Evolutionary conservation across 2,888 invertebrate species (phyloP).

Genomic region (Yponomeuta malinellus): DNA sequence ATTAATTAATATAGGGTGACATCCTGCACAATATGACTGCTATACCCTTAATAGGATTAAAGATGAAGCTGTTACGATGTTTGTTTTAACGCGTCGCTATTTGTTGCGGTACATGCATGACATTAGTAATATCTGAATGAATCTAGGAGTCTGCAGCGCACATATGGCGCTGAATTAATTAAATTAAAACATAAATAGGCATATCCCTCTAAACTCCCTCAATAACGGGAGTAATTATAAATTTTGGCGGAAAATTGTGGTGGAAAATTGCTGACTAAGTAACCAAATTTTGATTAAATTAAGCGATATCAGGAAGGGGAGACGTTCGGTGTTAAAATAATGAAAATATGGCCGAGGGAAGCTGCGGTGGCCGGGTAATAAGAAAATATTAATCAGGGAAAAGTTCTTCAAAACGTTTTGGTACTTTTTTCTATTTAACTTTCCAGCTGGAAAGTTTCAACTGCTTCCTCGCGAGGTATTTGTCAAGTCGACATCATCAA

Average conservation of each 20-base stretch:
- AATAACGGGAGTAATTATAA: slow-evolving; percentile 40
- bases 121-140: neutral
- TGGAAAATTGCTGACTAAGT: slow-evolving; percentile 43
- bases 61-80: slow-evolving; percentile 11
- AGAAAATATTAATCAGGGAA: slow-evolving; percentile 13
- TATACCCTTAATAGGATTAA: slow-evolving; percentile 47
- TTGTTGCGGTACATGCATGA: slow-evolving; percentile 3
- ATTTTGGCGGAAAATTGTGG: slow-evolving; percentile 53
- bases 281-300: slow-evolving; percentile 68
- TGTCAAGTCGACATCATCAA: neutral
- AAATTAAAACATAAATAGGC: neutral
- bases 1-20: slow-evolving; percentile 64
- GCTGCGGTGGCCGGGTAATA: slow-evolving; percentile 38
- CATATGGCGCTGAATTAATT: slow-evolving; percentile 10
- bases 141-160: neutral
- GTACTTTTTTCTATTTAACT: neutral
- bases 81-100: slow-evolving; percentile 9
- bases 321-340: slow-evolving; percentile 56
- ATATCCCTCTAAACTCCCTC: neutral
- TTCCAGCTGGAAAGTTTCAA: neutral
- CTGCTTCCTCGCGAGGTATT: neutral
- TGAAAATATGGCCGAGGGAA: slow-evolving; percentile 58
- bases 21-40: slow-evolving; percentile 60
- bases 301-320: slow-evolving; percentile 64
- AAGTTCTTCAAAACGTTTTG: neutral